Evolutionary conservation across 2,888 invertebrate species (phyloP).

Genomic region (Drosophila buzzatii): DNA sequence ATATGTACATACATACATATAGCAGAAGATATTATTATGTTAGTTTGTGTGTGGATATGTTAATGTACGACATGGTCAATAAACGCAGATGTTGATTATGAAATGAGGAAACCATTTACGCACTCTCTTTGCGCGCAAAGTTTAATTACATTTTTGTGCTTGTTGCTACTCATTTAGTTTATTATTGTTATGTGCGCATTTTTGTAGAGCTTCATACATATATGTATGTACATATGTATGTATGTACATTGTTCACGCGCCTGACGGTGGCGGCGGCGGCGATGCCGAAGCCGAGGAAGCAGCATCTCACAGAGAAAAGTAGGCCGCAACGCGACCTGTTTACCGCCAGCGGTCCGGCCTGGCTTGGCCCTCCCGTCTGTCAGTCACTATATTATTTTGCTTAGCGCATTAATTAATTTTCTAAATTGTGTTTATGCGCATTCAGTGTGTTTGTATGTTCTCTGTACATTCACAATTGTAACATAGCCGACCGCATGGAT

Average conservation of each 20-base stretch:
- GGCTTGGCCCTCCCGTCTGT: slow-evolving; percentile 27
- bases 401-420: slow-evolving; percentile 74
- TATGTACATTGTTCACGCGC: slow-evolving; percentile 10
- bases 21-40: neutral
- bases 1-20: neutral
- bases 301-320: slow-evolving; percentile 62
- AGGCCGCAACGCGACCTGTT: slow-evolving; percentile 70
- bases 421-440: slow-evolving; percentile 63
- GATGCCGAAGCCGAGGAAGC: slow-evolving; percentile 11
- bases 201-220: slow-evolving; percentile 6
- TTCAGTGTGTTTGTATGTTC: slow-evolving; percentile 31
- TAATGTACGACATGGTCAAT: slow-evolving; percentile 56
- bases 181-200: slow-evolving; percentile 40
- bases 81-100: slow-evolving; percentile 69
- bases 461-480: slow-evolving; percentile 58
- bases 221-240: too few species aligned
- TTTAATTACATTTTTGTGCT: slow-evolving; percentile 70
- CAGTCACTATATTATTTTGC: slow-evolving; percentile 40
- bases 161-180: slow-evolving; percentile 58
- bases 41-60: slow-evolving; percentile 11
- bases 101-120: slow-evolving; percentile 71
- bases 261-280: slow-evolving; percentile 15
- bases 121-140: slow-evolving; percentile 39
- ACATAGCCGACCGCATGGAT: slow-evolving; percentile 47
- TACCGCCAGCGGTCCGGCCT: slow-evolving; percentile 38